Evolutionary conservation across 2,888 invertebrate species (phyloP).

Genomic region (Synanthedon tipuliformis): DNA sequence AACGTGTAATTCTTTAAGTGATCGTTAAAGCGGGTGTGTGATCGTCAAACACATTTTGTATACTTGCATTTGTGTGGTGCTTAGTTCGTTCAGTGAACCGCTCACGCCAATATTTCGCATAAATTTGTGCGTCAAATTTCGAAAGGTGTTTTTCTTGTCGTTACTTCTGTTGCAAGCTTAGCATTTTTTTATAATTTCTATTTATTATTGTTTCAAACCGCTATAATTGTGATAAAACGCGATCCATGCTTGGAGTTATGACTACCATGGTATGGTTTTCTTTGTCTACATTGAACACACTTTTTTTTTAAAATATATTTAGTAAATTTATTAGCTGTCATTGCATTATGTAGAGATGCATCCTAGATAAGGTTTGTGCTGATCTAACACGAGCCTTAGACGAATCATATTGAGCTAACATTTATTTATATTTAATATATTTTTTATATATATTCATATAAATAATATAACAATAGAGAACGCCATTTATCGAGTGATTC

Average conservation of each 20-base stretch:
- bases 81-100: slow-evolving; percentile 56
- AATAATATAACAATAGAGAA: too few relatives aligned
- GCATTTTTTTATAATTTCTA: slow-evolving; percentile 32
- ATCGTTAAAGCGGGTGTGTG: slow-evolving; percentile 26
- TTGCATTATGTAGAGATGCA: background rate
- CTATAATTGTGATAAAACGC: slow-evolving; percentile 59
- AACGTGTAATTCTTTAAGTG: slow-evolving; percentile 26
- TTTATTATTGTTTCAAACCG: slow-evolving; percentile 38
- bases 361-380: slow-evolving; percentile 1
- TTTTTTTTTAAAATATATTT: background rate
- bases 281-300: slow-evolving; percentile 49
- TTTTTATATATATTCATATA: too few relatives aligned
- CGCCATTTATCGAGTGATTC: too few relatives aligned
- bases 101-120: slow-evolving; percentile 1
- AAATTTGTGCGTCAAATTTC: slow-evolving; percentile 42
- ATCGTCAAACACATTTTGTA: slow-evolving; percentile 9
- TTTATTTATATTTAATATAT: too few relatives aligned
- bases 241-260: slow-evolving; percentile 71
- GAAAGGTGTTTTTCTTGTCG: slow-evolving; percentile 48
- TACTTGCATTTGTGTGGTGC: slow-evolving; percentile 40
- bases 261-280: slow-evolving; percentile 71
- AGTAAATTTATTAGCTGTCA: background rate
- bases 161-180: slow-evolving; percentile 54
- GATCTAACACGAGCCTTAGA: too few relatives aligned
- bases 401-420: too few relatives aligned